Conservation (phyloP, 2,888 invertebrate genomes). For the Anarsia innoxiella region DNA sequence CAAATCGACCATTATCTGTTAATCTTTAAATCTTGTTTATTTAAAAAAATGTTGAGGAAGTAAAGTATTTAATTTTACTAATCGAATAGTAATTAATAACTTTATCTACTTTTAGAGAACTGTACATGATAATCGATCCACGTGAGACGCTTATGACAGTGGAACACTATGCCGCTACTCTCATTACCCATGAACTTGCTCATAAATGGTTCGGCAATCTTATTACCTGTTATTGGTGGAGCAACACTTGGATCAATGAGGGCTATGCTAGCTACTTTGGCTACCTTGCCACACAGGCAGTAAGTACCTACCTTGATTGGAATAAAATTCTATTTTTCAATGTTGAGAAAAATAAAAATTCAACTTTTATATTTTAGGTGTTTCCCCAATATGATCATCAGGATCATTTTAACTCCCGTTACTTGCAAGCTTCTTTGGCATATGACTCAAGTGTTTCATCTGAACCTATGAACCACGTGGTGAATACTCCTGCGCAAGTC, state of each 20-base stretch:
- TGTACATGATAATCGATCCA: slow-evolving; percentile 48
- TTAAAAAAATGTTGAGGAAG: too few species aligned
- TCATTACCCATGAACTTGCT: slow-evolving; percentile 74
- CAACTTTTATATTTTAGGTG: slow-evolving; percentile 51
- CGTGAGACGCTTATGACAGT: slow-evolving; percentile 53
- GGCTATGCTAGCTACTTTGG: slow-evolving; percentile 83
- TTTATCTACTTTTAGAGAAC: slow-evolving; percentile 57
- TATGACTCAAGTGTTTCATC: slow-evolving; percentile 50
- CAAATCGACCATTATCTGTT: too few species aligned
- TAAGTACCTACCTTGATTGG: not conserved
- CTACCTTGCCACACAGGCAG: slow-evolving; percentile 68
- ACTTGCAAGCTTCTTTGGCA: slow-evolving; percentile 78
- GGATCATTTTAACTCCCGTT: slow-evolving; percentile 83
- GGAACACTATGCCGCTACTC: slow-evolving; percentile 66
- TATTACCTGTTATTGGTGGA: slow-evolving; percentile 84
- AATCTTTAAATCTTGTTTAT: too few species aligned
- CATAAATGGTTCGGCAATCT: slow-evolving; percentile 90
- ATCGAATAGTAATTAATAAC: too few species aligned
- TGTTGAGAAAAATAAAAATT: not conserved
- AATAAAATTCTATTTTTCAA: not conserved
- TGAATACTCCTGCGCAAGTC: slow-evolving; percentile 77
- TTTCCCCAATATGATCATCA: slow-evolving; percentile 78
- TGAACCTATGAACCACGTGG: slow-evolving; percentile 76
- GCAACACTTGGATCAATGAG: slow-evolving; percentile 83
- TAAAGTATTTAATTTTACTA: too few species aligned